Percentiles rank a stretch among this genome's conserved stretches.
These are phyloP conservation scores for Apis laboriosa DNA, from an alignment of 1,140 invertebrate species.

Conservation along the genomic window DNA sequence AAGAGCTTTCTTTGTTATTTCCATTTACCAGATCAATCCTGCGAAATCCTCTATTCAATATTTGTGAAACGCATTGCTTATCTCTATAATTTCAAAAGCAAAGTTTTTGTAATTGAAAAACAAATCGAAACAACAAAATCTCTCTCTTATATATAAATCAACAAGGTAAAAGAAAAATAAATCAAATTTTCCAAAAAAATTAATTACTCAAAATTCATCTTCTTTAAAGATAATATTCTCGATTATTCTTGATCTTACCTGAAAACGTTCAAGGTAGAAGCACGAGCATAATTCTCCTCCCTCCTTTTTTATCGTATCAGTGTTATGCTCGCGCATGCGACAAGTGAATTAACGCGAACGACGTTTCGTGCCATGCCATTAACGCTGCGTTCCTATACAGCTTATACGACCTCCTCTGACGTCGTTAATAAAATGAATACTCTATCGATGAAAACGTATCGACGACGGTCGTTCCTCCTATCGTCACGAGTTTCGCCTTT, in stretches of 20 bases:
- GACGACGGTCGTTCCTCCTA: background rate
- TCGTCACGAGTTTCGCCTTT: background rate
- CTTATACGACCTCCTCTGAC: background rate
- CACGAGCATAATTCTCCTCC: background rate
- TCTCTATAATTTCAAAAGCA: background rate
- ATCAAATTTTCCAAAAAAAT: no score
- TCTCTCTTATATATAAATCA: no score
- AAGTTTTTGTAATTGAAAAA: background rate
- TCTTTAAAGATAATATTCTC: no score
- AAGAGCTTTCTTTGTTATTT: background rate
- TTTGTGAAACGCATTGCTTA: background rate
- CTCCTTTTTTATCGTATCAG: background rate
- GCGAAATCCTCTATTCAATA: background rate
- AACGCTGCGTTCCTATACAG: background rate
- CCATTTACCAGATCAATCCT: background rate
- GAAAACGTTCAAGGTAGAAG: background rate
- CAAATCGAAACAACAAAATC: background rate
- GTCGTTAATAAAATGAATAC: slow-evolving; percentile 6
- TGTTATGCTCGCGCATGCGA: background rate
- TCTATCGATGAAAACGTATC: background rate
- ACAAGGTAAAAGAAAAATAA: no score
- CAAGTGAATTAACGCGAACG: slow-evolving; percentile 12
- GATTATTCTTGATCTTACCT: background rate
- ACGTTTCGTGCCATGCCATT: background rate
- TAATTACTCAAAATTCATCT: no score